These are phyloP conservation scores for Jacana jacana DNA, from an alignment of 2,113 vertebrate species.

Conservation along the genomic window DNA sequence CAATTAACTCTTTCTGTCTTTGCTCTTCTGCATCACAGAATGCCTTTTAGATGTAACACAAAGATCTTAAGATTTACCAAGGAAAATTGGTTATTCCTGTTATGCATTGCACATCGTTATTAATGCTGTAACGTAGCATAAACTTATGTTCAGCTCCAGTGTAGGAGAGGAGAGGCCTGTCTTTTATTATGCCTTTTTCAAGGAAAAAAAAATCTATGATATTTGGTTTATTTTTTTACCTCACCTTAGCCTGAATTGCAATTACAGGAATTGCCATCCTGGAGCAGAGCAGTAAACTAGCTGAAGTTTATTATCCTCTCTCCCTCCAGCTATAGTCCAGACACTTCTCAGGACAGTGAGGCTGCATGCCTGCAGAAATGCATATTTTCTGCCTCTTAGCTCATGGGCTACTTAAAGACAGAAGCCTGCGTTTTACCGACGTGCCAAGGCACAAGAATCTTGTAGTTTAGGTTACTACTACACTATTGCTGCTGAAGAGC, in stretches of 20 bases:
- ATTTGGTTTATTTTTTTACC: not conserved
- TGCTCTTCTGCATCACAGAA: not conserved
- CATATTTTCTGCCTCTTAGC: not conserved
- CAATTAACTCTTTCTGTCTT: conserved; percentile 23
- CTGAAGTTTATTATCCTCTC: not conserved
- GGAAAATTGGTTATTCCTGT: not conserved
- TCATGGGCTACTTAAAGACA: not conserved
- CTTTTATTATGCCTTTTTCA: not conserved
- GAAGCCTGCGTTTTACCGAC: not conserved
- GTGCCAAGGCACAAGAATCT: not conserved
- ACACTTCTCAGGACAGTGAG: not conserved
- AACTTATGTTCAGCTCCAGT: not conserved
- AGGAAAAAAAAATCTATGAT: not conserved
- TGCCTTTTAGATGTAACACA: not conserved
- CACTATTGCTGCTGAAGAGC: not conserved
- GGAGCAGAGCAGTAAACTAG: not conserved
- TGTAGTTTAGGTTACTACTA: not conserved
- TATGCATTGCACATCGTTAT: not conserved
- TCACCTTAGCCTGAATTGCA: not conserved
- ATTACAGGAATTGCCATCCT: not conserved
- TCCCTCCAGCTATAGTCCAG: not conserved
- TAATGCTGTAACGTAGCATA: not conserved
- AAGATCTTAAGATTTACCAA: not conserved
- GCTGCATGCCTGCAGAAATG: not conserved
- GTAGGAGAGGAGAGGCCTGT: not conserved